Evolutionary conservation across 2,888 invertebrate genomes (phyloP).

Genomic region (Biston stratarius): DNA sequence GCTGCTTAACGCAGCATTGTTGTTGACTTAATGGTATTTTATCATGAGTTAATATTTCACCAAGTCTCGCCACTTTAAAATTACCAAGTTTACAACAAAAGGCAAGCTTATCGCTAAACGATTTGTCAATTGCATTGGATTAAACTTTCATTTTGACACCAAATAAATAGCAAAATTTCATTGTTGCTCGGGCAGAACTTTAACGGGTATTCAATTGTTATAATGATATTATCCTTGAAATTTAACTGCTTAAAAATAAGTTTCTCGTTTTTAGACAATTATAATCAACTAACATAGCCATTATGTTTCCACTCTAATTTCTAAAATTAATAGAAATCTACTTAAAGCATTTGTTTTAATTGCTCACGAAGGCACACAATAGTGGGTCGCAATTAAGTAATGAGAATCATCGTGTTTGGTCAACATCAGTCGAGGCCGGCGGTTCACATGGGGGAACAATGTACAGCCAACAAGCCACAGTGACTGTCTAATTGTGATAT

Average conservation of each 20-base stretch:
- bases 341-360: conserved; percentile 75
- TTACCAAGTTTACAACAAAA: conserved; percentile 6
- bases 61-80: conserved; percentile 11
- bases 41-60: conserved; percentile 25
- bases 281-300: conserved; percentile 38
- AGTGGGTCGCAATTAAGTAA: conserved; percentile 79
- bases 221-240: conserved; percentile 8
- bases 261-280: conserved; percentile 37
- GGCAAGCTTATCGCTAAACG: conserved; percentile 8
- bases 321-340: conserved; percentile 76
- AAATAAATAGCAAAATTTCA: background rate
- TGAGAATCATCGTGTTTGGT: conserved; percentile 76
- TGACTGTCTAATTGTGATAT: conserved; percentile 51
- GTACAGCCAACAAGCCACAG: conserved; percentile 46
- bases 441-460: conserved; percentile 72
- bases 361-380: conserved; percentile 75
- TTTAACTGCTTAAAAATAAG: conserved; percentile 29
- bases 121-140: conserved; percentile 27
- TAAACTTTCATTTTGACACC: background rate
- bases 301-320: conserved; percentile 59
- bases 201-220: background rate
- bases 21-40: conserved; percentile 34
- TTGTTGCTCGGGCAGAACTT: background rate
- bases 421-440: conserved; percentile 70
- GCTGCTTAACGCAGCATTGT: conserved; percentile 44